Evolutionary conservation across 30 jellyfish, hydroid and myxozoan species (phyloP), one percentile per base, ranked within the genome.

Genomic region (Aurelia coerulea): DNA sequence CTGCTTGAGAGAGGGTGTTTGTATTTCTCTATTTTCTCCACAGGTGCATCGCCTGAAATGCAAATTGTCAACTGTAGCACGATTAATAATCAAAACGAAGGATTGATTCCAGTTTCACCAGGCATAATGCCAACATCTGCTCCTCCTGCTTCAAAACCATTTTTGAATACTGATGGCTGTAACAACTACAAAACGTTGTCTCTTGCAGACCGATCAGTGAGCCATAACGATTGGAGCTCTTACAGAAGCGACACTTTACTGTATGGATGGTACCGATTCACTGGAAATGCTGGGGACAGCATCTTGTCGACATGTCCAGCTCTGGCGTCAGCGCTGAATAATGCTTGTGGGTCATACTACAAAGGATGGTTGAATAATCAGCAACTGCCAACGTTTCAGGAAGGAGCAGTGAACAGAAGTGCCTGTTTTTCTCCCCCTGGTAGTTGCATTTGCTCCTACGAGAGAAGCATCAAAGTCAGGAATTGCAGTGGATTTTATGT

Each of bases 251-350:
- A 67, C 32, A 56, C 29, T 72, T 33, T 39, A 6, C 37, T 76
- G 60, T 63, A 62, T 65, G 95, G 88, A 34, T 85, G 95, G 95
- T 85, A 85, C 52, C 83, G 95, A 16, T 85, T 85, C 72, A 42
- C 74, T 12, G 89, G 84, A 37, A 5, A 42, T 3, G 88, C 95
- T 3, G 95, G 95, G 5, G 69, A 11, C 29, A 31, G 62, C 0
- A 54, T 85, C 85, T 68, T 76, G 33, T 62, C 39, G 32, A 15
- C 80, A 12, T 85, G 95, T 53, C 95, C 95, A 0, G 2, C 32
- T n/a, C 42, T 49, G 32, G 11, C 64, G 14, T 32, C 76, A 18
- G 49, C 18, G 1, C 41, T 41, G 34, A 19, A 17, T 7, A 29
- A 39, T 60, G 42, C 78, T 17, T 85, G 95, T 65, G 95, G 95